Percentiles rank a stretch among this genome's conserved stretches.
These are phyloP conservation scores for Erannis defoliaria DNA, from an alignment of 2,888 invertebrate genomes.

Conservation along the genomic window DNA sequence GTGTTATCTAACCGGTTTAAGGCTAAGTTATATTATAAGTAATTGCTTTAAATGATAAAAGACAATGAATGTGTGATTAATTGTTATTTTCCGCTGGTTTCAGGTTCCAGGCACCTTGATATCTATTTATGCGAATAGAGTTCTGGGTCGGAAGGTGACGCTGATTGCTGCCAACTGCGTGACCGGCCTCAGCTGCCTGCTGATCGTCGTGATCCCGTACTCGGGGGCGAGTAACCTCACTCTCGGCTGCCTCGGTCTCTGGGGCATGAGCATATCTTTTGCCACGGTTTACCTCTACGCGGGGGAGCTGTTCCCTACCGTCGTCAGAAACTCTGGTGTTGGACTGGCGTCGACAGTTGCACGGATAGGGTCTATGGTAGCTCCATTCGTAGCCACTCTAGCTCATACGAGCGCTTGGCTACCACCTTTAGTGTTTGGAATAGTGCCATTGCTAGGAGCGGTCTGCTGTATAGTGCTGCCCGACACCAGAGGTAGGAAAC, in stretches of 20 bases:
- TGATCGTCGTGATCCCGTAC: slow-evolving; percentile 85
- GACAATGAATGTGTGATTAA: slow-evolving; percentile 11
- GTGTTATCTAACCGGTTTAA: slow-evolving; percentile 27
- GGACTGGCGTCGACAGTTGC: slow-evolving; percentile 95
- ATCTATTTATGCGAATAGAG: slow-evolving; percentile 88
- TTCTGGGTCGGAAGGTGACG: slow-evolving; percentile 89
- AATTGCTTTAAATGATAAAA: slow-evolving; percentile 5
- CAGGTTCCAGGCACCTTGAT: slow-evolving; percentile 88
- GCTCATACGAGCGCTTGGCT: slow-evolving; percentile 85
- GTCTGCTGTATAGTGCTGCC: slow-evolving; percentile 90
- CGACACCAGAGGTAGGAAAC: slow-evolving; percentile 91
- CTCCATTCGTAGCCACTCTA: slow-evolving; percentile 93
- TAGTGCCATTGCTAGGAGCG: slow-evolving; percentile 89
- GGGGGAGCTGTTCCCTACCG: slow-evolving; percentile 96
- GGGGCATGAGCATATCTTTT: slow-evolving; percentile 94
- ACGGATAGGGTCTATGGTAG: slow-evolving; percentile 94
- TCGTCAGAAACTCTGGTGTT: slow-evolving; percentile 94
- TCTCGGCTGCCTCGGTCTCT: slow-evolving; percentile 91
- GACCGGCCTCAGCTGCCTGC: slow-evolving; percentile 88
- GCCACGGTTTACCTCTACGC: slow-evolving; percentile 95
- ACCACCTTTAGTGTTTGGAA: slow-evolving; percentile 91
- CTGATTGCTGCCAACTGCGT: slow-evolving; percentile 88
- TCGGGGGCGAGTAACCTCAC: slow-evolving; percentile 83
- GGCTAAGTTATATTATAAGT: slow-evolving; percentile 2
- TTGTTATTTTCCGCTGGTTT: slow-evolving; percentile 48